Conservation (phyloP, 2,797 vertebrate species). For the Acipenser oxyrinchus region DNA sequence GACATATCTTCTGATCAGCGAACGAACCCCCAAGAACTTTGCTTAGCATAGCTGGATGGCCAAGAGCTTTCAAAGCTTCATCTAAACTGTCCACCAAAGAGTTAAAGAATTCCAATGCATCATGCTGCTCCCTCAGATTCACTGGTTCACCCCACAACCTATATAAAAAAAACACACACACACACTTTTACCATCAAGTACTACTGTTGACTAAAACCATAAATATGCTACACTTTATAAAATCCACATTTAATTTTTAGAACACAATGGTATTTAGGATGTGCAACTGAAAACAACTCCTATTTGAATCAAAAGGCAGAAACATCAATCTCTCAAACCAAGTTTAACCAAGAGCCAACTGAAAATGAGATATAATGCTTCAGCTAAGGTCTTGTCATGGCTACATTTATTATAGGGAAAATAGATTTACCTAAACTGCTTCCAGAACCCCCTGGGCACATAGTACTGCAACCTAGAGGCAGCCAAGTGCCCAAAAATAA, state of each 20-base stretch:
- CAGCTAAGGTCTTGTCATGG: too few species aligned
- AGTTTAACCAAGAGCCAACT: too few species aligned
- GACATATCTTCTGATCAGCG: conserved; percentile 98
- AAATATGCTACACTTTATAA: too few species aligned
- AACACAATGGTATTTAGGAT: too few species aligned
- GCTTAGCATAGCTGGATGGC: conserved; percentile 95
- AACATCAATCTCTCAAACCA: too few species aligned
- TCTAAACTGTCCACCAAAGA: conserved; percentile 98
- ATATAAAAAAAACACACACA: conserved; percentile 21
- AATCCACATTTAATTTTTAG: too few species aligned
- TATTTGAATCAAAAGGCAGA: too few species aligned
- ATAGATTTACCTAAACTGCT: conserved; percentile 83
- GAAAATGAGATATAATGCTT: too few species aligned
- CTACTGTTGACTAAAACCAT: too few species aligned
- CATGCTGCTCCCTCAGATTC: conserved; percentile 93
- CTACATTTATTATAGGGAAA: too few species aligned
- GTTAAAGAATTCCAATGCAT: conserved; percentile 98
- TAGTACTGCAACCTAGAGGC: conserved; percentile 96
- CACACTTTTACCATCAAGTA: too few species aligned
- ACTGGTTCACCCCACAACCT: conserved; percentile 98
- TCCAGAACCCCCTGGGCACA: conserved; percentile 97
- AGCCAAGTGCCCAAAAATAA: conserved; percentile 96
- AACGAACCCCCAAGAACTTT: conserved; percentile 97
- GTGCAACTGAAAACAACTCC: too few species aligned
- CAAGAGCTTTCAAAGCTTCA: conserved; percentile 95